Evolutionary conservation across 92 coral and sea anemone species (phyloP).

Genomic region (Heliopora coerulea): DNA sequence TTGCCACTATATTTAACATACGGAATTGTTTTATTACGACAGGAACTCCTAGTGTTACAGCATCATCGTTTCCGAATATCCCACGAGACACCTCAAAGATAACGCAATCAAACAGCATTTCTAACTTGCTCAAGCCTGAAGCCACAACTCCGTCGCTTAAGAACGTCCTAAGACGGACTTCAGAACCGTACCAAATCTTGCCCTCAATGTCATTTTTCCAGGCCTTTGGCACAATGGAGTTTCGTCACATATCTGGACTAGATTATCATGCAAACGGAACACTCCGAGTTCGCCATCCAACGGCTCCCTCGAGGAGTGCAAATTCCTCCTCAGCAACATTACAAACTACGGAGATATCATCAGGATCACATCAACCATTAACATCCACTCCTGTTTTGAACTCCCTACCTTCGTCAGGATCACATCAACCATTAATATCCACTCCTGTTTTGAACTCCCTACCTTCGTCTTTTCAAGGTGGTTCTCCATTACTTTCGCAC

Average conservation of each 20-base stretch:
- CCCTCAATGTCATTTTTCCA: slow-evolving; percentile 6
- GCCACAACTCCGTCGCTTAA: no score
- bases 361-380: not conserved
- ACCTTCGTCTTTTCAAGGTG: not conserved
- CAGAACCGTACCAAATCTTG: not conserved
- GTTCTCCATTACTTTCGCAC: no score
- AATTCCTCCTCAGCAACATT: not conserved
- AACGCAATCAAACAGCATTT: no score
- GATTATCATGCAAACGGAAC: slow-evolving; percentile 37
- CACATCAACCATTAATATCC: not conserved
- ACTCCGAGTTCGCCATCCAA: slow-evolving; percentile 24
- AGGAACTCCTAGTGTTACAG: not conserved
- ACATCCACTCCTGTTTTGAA: slow-evolving; percentile 15
- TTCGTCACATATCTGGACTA: slow-evolving; percentile 27
- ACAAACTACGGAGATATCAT: not conserved
- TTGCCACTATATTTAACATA: no score
- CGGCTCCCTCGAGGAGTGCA: not conserved
- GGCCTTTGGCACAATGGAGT: slow-evolving; percentile 35
- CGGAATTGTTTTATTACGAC: not conserved
- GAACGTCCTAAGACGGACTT: not conserved
- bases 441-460: not conserved
- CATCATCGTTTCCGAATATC: not conserved
- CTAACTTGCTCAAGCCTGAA: no score
- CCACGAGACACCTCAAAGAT: no score
- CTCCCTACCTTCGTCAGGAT: no score